phyloP scores from a whole-genome alignment of 2,113 vertebrate genomes.

The Oryzias woworae region DNA sequence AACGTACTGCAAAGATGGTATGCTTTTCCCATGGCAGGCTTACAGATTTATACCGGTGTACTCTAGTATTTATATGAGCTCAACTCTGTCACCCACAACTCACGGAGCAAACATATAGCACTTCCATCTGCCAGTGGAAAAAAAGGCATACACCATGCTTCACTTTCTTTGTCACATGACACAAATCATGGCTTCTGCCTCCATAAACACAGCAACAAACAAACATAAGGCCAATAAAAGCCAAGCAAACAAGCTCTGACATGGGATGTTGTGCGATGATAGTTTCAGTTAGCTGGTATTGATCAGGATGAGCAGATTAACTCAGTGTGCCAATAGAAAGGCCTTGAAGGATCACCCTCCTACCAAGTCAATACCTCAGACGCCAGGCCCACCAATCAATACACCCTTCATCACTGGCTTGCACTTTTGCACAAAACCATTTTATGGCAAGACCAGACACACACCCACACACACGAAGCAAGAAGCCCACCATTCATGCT shows the following conservation, averaged over 20 bases:
- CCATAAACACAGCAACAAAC: constrained; percentile 53
- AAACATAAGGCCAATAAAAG: constrained; percentile 58
- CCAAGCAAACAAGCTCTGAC: constrained; percentile 52
- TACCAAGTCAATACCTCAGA: constrained; percentile 66
- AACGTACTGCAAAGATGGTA: constrained; percentile 51
- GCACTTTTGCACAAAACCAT: constrained; percentile 45
- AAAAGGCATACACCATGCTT: constrained; percentile 29
- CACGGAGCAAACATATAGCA: constrained; percentile 53
- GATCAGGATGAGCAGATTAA: constrained; percentile 74
- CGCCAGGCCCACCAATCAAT: constrained; percentile 71
- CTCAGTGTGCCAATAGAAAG: constrained; percentile 73
- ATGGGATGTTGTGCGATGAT: constrained; percentile 68
- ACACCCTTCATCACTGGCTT: constrained; percentile 67
- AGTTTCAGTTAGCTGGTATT: constrained; percentile 73
- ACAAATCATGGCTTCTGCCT: constrained; percentile 54
- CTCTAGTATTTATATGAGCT: constrained; percentile 69
- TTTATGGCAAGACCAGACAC: constrained; percentile 41
- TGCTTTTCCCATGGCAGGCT: constrained; percentile 49
- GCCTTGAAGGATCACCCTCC: constrained; percentile 71
- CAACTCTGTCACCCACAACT: constrained; percentile 63
- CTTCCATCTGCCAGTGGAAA: constrained; percentile 37
- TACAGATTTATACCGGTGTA: constrained; percentile 65
- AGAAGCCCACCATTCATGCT: constrained; percentile 9
- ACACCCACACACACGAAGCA: constrained; percentile 15
- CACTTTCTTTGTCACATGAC: constrained; percentile 35